Percentiles rank a stretch among this genome's conserved stretches.
These are phyloP conservation scores for Melitaea athalia DNA, from an alignment of 2,888 invertebrate genomes.

Conservation along the genomic window DNA sequence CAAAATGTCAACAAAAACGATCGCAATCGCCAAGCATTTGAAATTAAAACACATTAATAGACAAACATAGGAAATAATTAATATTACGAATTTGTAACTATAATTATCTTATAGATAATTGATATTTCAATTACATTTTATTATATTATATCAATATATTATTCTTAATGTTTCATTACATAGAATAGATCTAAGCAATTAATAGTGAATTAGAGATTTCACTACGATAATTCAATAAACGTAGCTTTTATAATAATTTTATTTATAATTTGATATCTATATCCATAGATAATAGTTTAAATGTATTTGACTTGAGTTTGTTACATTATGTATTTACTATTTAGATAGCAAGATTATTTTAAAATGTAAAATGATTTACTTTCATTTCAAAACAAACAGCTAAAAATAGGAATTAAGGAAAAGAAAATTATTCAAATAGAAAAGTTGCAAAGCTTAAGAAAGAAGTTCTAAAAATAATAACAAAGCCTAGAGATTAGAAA, in stretches of 20 bases:
- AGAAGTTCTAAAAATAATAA: no score
- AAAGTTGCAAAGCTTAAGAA: no score
- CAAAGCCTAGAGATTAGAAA: not conserved
- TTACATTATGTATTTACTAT: not conserved
- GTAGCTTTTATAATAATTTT: constrained; percentile 7
- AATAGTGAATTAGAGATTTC: constrained; percentile 32
- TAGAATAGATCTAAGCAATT: constrained; percentile 31
- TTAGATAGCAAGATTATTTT: no score
- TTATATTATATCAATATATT: no score
- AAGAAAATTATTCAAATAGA: no score
- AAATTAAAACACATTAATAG: not conserved
- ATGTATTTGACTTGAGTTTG: not conserved
- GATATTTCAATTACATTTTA: not conserved
- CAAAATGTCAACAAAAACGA: no score
- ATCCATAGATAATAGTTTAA: not conserved
- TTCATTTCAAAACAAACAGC: no score
- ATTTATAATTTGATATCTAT: not conserved
- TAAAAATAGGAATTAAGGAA: no score
- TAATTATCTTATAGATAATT: constrained; percentile 24
- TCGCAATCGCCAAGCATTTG: no score
- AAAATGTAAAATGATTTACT: not conserved
- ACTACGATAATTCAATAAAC: constrained; percentile 28
- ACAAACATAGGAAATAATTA: constrained; percentile 10
- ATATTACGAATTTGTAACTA: constrained; percentile 11
- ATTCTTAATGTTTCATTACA: not conserved